Conservation (phyloP, 1,140 invertebrate genomes). For the Telenomus remus region DNA sequence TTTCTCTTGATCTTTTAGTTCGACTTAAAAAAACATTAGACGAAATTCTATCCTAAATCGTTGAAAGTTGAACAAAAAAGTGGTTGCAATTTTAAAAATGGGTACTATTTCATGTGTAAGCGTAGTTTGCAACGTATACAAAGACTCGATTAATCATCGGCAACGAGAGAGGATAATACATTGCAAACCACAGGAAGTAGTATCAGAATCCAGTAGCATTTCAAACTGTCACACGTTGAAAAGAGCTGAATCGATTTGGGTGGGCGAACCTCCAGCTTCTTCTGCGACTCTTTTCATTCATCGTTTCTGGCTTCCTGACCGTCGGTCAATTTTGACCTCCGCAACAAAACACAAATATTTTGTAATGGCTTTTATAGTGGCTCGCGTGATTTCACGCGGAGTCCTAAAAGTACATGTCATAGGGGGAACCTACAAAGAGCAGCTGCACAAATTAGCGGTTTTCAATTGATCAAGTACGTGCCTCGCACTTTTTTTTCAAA, state of each 20-base stretch:
- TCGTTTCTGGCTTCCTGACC: conserved; percentile 38
- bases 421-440: conserved; percentile 26
- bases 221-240: conserved; percentile 45
- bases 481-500: conserved; percentile 13
- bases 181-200: conserved; percentile 37
- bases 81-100: no score
- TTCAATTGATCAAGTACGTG: conserved; percentile 13
- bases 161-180: background rate
- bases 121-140: background rate
- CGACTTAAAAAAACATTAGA: no score
- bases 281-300: conserved; percentile 22
- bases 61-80: no score
- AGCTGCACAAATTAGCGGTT: conserved; percentile 49
- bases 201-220: conserved; percentile 54
- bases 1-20: no score
- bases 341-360: conserved; percentile 56
- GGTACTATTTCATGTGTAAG: no score
- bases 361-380: conserved; percentile 47
- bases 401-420: conserved; percentile 14
- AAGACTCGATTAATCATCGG: conserved; percentile 39
- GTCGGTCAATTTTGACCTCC: conserved; percentile 41
- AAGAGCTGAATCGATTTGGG: conserved; percentile 55
- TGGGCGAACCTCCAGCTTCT: conserved; percentile 37
- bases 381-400: conserved; percentile 44
- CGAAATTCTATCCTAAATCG: no score